Conservation (phyloP, 2,888 invertebrate genomes). For the Eubasilissa splendida region DNA sequence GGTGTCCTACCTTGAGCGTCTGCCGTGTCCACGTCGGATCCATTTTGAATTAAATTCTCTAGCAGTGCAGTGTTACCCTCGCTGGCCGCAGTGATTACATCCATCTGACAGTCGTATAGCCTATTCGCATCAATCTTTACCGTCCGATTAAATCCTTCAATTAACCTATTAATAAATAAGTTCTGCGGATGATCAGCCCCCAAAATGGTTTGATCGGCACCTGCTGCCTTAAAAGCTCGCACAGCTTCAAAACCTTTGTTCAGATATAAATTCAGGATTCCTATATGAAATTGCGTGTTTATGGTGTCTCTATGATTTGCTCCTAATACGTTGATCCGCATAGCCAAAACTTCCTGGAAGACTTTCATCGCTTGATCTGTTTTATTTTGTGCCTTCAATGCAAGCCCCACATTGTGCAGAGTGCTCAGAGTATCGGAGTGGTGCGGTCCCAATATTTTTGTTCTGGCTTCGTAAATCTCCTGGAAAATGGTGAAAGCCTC, state of each 20-base stretch:
- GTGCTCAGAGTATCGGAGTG: not conserved
- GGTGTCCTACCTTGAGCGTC: slow-evolving; percentile 5
- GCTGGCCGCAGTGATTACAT: not conserved
- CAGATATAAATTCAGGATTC: not conserved
- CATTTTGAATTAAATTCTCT: not conserved
- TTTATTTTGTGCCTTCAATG: not conserved
- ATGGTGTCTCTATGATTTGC: slow-evolving; percentile 8
- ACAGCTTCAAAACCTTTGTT: not conserved
- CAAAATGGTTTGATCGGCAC: not conserved
- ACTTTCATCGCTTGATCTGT: not conserved
- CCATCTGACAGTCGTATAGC: not conserved
- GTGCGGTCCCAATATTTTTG: not conserved
- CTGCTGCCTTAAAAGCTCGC: slow-evolving; percentile 8
- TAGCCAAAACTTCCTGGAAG: not conserved
- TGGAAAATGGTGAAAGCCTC: not conserved
- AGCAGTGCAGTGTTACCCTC: not conserved
- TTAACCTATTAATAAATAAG: not conserved
- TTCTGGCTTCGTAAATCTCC: not conserved
- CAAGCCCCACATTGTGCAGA: not conserved
- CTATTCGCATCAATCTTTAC: not conserved
- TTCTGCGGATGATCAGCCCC: slow-evolving; percentile 9
- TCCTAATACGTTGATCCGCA: not conserved
- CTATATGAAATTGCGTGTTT: slow-evolving; percentile 16
- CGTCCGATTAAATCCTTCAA: not conserved
- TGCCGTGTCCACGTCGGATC: slow-evolving; percentile 10